phyloP scores from a whole-genome alignment of 2,797 vertebrate genomes.

The Helostoma temminkii region DNA sequence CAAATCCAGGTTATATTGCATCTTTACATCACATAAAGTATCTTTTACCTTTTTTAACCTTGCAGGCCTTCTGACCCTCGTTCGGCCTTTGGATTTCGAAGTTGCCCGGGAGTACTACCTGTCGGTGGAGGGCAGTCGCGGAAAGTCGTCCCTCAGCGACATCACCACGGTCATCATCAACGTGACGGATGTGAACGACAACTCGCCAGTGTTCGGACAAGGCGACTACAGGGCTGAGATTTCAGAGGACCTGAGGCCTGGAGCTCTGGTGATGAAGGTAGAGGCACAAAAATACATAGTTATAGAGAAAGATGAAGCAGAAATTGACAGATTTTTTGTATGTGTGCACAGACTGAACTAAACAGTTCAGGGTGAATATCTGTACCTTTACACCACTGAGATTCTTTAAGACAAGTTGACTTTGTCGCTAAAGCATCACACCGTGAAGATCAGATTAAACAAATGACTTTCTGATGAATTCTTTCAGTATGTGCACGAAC shows the following conservation, averaged over 20 bases:
- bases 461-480: background rate
- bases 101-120: constrained; percentile 88
- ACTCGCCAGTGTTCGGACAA: constrained; percentile 87
- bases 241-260: constrained; percentile 87
- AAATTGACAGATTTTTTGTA: no score
- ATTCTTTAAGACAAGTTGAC: no score
- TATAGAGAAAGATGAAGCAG: no score
- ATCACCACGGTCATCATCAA: constrained; percentile 91
- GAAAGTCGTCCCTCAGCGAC: constrained; percentile 88
- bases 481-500: background rate
- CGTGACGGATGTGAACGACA: constrained; percentile 94
- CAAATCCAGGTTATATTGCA: no score
- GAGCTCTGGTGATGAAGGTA: constrained; percentile 89
- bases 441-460: constrained; percentile 8
- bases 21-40: no score
- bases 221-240: constrained; percentile 85
- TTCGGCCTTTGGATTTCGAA: constrained; percentile 91
- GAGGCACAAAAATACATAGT: background rate
- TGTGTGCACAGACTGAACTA: no score
- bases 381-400: no score
- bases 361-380: no score
- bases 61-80: constrained; percentile 82
- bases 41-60: no score
- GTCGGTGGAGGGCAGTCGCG: constrained; percentile 91
- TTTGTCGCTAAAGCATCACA: no score